A percentile compares a stretch with the other conserved stretches of the same genome.
phyloP scores from a whole-genome alignment of 2,113 vertebrate species.

The Muntiacus reevesi region DNA sequence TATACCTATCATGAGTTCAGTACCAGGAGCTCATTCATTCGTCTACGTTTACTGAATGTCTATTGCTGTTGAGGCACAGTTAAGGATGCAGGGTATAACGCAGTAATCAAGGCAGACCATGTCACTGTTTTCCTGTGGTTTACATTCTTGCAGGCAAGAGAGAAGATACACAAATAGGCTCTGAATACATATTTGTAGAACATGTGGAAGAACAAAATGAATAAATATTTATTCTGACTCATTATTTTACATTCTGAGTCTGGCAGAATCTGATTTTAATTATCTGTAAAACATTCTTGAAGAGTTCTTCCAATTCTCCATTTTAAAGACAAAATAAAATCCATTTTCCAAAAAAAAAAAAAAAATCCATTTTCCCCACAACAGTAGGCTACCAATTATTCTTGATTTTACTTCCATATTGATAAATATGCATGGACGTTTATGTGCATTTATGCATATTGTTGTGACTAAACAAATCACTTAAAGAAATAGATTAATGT shows the following conservation, averaged over 20 bases:
- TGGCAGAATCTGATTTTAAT: not conserved
- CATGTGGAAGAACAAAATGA: not conserved
- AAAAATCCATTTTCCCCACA: not conserved
- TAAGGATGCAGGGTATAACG: not conserved
- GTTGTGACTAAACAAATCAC: constrained; percentile 34
- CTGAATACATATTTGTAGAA: not conserved
- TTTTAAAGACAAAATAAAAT: not conserved
- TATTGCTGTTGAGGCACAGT: not conserved
- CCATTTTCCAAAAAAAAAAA: not conserved
- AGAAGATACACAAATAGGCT: not conserved
- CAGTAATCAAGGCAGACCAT: not conserved
- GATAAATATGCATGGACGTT: not conserved
- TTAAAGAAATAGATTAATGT: constrained; percentile 62
- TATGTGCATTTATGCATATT: not conserved
- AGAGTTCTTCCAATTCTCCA: not conserved
- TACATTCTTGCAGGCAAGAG: not conserved
- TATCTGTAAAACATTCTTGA: not conserved
- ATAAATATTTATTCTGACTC: not conserved
- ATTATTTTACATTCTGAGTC: not conserved
- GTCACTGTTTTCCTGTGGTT: not conserved
- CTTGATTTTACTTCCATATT: not conserved
- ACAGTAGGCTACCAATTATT: not conserved
- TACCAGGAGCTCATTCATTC: not conserved
- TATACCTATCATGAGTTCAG: not conserved
- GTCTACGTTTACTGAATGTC: not conserved